phyloP scores from a whole-genome alignment of 2,797 vertebrate genomes.

The Cuniculus paca region DNA sequence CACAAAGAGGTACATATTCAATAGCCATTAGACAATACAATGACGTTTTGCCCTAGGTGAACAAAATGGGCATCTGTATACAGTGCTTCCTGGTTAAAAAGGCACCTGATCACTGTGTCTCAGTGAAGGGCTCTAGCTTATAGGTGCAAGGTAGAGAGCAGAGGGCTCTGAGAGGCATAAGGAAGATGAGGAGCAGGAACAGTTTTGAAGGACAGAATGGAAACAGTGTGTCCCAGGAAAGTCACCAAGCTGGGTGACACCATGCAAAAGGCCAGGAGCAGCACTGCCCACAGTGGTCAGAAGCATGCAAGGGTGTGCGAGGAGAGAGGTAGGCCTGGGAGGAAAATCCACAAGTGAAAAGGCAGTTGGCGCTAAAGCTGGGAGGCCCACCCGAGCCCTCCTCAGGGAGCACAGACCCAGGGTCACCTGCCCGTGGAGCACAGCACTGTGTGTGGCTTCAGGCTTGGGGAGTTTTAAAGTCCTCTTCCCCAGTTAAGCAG shows the following conservation, averaged over 20 bases:
- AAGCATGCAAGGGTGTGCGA: background rate
- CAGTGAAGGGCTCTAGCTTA: background rate
- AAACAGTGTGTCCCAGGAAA: too few relatives aligned
- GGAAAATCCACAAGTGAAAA: background rate
- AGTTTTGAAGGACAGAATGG: background rate
- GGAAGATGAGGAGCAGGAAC: background rate
- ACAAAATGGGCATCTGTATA: background rate
- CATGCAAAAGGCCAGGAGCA: background rate
- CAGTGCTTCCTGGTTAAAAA: background rate
- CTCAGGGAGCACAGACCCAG: too few relatives aligned
- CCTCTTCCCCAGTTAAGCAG: background rate
- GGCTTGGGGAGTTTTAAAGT: background rate
- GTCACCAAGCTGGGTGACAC: fast-evolving
- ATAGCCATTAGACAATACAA: background rate
- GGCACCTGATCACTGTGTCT: background rate
- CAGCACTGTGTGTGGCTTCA: background rate
- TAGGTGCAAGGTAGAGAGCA: too few relatives aligned
- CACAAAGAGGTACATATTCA: background rate
- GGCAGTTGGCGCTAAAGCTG: background rate
- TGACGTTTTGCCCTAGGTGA: background rate
- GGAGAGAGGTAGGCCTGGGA: background rate
- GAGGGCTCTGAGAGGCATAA: background rate
- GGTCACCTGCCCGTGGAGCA: background rate
- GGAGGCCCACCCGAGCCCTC: background rate
- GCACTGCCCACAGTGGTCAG: too few relatives aligned